Base-by-base conservation (phyloP, 2,888 invertebrate species). In the Eupithecia insigniata region DNA sequence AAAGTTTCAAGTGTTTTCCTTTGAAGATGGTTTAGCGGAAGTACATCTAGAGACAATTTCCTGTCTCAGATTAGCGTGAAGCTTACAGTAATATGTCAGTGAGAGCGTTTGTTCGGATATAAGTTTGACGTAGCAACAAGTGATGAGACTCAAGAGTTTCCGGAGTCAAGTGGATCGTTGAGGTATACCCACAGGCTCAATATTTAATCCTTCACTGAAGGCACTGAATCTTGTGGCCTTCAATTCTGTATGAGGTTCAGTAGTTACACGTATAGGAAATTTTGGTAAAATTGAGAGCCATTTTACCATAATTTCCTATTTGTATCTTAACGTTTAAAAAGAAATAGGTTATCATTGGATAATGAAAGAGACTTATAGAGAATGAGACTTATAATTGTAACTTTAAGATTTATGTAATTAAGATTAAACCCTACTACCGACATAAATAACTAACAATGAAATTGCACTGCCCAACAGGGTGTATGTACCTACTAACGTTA, bases 31-130 rank as follows among this genome's bases (percentile, higher is more conserved):
- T 84, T 85, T 83, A 80, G 82, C 82, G 85, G 87, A 86, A 87
- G 86, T 85, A 85, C 87, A 86, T 89, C 86, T 86, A 82, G 82
- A 83, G 85, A 88, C 89, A 90, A 92, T 92, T 92, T 92, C 92
- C 92, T 78, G 72, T 79, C 78, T 81, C 83, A 85, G 89, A 92
- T 90, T 87, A 89, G 82, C 78, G 76, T 74, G 75, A 75, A 73
- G 76, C 71, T 71, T 72, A 69, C 70, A 66, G 72, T 74, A 79
- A 78, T 79, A 76, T 74, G 77, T 78, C 76, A 76, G 67, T 32
- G 74, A 69, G 73, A 62, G 43, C 67, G 34, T 67, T 71, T 69
- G 74, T 69, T 61, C 39, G 51, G 62, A 71, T 69, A 71, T 46
- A 66, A 64, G 55, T 74, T 64, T 55, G n/a, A 55, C 12, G 26